Percentiles rank a stretch among this genome's conserved stretches.
Conservation (phyloP, 2,888 invertebrate species). For the Epirrhoe alternata region DNA sequence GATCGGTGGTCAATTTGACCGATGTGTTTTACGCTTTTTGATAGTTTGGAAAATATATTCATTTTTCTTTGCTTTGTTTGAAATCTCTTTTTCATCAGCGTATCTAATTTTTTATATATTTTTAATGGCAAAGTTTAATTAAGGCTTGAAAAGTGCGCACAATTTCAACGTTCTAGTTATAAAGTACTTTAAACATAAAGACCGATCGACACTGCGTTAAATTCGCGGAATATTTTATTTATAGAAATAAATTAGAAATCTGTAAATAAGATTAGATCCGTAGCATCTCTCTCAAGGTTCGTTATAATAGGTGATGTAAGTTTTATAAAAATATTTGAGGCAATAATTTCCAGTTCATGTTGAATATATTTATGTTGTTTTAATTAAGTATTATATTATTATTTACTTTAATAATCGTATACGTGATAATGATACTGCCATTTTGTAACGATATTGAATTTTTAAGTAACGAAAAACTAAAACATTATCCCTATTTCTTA, state of each 20-base stretch:
- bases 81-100: not conserved
- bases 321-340: slow-evolving; percentile 54
- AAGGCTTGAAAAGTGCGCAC: slow-evolving; percentile 32
- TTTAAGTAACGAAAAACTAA: slow-evolving; percentile 55
- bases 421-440: slow-evolving; percentile 81
- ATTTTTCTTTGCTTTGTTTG: not conserved
- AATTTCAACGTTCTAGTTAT: slow-evolving; percentile 22
- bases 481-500: slow-evolving; percentile 19
- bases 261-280: slow-evolving; percentile 17
- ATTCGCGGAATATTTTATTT: slow-evolving; percentile 15
- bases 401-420: slow-evolving; percentile 67
- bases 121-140: slow-evolving; percentile 21
- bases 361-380: slow-evolving; percentile 51
- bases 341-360: slow-evolving; percentile 66
- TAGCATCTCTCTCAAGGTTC: slow-evolving; percentile 41
- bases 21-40: slow-evolving; percentile 18
- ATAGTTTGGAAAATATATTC: not conserved
- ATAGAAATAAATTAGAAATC: slow-evolving; percentile 1
- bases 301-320: slow-evolving; percentile 30
- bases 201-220: slow-evolving; percentile 39
- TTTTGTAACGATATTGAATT: slow-evolving; percentile 66
- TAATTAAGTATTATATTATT: slow-evolving; percentile 41
- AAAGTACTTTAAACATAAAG: not conserved
- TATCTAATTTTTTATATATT: slow-evolving; percentile 4
- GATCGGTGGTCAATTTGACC: slow-evolving; percentile 61